A percentile compares a stretch with the other conserved stretches of the same genome.
These are phyloP conservation scores for Drosophila setifemur DNA, from an alignment of 1,140 invertebrate genomes.

Conservation along the genomic window DNA sequence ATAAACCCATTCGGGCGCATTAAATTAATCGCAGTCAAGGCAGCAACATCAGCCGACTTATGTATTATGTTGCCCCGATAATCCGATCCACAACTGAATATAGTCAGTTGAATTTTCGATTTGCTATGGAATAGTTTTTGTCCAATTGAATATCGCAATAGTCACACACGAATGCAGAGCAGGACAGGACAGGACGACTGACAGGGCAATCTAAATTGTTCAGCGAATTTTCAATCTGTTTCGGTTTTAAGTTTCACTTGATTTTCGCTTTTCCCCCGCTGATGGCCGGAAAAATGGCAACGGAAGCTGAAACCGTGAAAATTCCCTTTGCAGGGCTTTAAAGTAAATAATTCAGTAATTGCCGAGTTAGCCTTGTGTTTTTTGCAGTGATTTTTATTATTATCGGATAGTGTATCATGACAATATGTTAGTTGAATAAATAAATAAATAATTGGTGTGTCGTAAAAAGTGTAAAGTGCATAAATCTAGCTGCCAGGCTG, in stretches of 20 bases:
- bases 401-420: slow-evolving; percentile 57
- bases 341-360: slow-evolving; percentile 25
- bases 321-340: too few species aligned
- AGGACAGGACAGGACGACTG: slow-evolving; percentile 51
- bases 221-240: background rate
- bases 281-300: background rate
- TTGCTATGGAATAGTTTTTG: slow-evolving; percentile 39
- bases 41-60: slow-evolving; percentile 15
- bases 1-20: slow-evolving; percentile 73
- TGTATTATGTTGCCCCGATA: slow-evolving; percentile 6
- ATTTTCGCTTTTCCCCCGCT: too few species aligned
- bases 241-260: background rate
- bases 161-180: slow-evolving; percentile 65
- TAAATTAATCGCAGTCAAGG: slow-evolving; percentile 69
- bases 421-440: slow-evolving; percentile 80
- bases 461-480: slow-evolving; percentile 45
- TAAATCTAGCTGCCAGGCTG: slow-evolving; percentile 35
- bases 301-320: too few species aligned
- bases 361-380: slow-evolving; percentile 5
- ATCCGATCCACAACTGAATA: background rate
- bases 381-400: slow-evolving; percentile 60
- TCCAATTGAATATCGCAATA: slow-evolving; percentile 58
- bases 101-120: background rate
- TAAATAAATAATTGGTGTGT: slow-evolving; percentile 71
- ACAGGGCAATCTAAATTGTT: slow-evolving; percentile 76